These are phyloP conservation scores for Congeria kusceri DNA, from an alignment of 2,888 invertebrate species.

Conservation along the genomic window DNA sequence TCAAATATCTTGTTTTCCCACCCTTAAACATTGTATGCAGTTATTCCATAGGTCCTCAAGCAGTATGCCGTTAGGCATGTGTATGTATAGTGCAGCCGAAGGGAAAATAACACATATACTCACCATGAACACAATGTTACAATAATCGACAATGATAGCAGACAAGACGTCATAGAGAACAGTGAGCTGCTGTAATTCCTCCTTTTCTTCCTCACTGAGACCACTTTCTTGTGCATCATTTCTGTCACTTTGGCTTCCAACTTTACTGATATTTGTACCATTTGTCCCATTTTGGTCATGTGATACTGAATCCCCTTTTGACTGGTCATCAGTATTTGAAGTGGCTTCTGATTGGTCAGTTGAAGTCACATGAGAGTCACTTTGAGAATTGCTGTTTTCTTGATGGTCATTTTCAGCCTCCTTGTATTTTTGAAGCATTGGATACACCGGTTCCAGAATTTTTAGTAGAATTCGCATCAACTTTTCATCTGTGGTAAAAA, in stretches of 20 bases:
- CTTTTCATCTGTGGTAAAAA: constrained; percentile 71
- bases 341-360: constrained; percentile 74
- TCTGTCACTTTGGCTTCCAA: constrained; percentile 4
- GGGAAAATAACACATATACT: constrained; percentile 14
- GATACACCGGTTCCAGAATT: constrained; percentile 76
- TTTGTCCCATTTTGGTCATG: constrained; percentile 3
- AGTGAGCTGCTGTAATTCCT: constrained; percentile 22
- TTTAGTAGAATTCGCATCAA: constrained; percentile 78
- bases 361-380: constrained; percentile 68
- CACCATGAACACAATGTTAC: constrained; percentile 49
- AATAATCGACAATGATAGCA: constrained; percentile 57
- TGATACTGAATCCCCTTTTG: constrained; percentile 10
- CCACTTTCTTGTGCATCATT: constrained; percentile 1
- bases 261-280: not conserved
- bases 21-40: too few relatives aligned
- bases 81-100: too few relatives aligned
- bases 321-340: constrained; percentile 51
- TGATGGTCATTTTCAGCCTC: not conserved
- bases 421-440: constrained; percentile 53
- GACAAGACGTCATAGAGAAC: constrained; percentile 62
- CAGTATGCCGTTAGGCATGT: too few relatives aligned
- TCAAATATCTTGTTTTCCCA: too few relatives aligned
- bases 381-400: constrained; percentile 15
- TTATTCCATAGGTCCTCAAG: too few relatives aligned
- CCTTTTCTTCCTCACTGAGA: constrained; percentile 21